Base-by-base conservation (phyloP, 2,888 invertebrate species). In the Bombylius discolor region DNA sequence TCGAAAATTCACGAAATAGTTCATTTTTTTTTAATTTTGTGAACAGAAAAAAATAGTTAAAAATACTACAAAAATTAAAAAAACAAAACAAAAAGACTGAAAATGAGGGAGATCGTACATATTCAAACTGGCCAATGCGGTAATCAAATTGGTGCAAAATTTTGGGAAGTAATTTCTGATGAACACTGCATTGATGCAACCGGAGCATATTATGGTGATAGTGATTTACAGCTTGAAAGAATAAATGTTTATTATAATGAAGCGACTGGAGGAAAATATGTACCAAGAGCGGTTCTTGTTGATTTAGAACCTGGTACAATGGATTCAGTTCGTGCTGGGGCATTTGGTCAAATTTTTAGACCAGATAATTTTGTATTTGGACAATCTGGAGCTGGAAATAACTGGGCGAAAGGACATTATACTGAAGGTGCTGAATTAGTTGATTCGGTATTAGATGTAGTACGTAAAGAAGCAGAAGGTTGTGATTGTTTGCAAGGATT, bases 241-340 rank as follows among this genome's bases (percentile, higher is more conserved):
- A 95, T 95, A 75, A 91, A 90, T 74, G 94, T 95, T 12, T 95
- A 95, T 78, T 95, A 93, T 81, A 94, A 94, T 78, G 93, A 94
- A 74, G 93, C 93, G 52, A 85, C 87, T 59, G 90, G 89, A 53
- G 92, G 90, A 65, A 95, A 94, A 77, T 96, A 94, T 76, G 95
- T 96, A 58, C 95, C 95, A 12, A 81, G 95, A 62, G 93, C 94
- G 66, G 86, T 96, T 70, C 81, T 96, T 58, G 89, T 96, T 62
- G 96, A 97, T 71, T 78, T 97, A 70, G 96, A 97, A 76, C 96
- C 96, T 50, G 96, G 96, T 63, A 96, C 95, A 65, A 96, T 97
- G 95, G 96, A 97, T 76, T 91, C 94, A 0, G 94, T 97, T 61
- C 82, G 95, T 62, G 91, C 93, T 2, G 94, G 95, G 57, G 90